Base-by-base conservation (phyloP, 2,888 invertebrate genomes). In the Amiota mariae region DNA sequence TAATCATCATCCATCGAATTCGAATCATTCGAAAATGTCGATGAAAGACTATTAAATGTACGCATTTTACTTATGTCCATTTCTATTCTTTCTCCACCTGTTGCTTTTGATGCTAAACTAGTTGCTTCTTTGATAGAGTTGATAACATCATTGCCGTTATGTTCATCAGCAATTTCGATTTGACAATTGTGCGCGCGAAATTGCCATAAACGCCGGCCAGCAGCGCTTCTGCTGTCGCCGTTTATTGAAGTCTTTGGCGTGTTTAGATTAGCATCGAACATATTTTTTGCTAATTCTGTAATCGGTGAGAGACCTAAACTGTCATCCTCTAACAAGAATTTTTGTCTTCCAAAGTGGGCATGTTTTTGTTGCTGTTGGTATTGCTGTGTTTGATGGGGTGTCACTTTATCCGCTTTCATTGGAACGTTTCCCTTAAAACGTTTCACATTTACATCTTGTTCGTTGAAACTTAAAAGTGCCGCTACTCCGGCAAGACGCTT, bases 1-100 rank as follows among this genome's bases (percentile, higher is more conserved):
- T 88, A 88, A 80, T 93, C 93, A 70, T 93, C 93, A 80, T 94
- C 94, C 82, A 93, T 92, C 82, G 92, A 91, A 54, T 81, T 83
- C 1, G 92, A 92, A 76, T 92, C 92, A 83, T 89, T 89, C 24
- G 92, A 92, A 48, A 91, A 91, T 64, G 77, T 78, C 48, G 88
- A 88, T 2, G 91, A 92, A 49, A 92, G 87, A 76, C 90, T 91
- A 49, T 90, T 89, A 74, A 90, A 91, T n/a, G 91, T 86, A 68
- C 86, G 85, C 71, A 89, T 70, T 79, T 85, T 56, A 71, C 79
- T 81, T 9, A 78, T 78, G 59, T 80, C 76, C 76, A 59, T 59
- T 64, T 56, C 70, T 73, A 64, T 73, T 73, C 24, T 75, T 75
- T 49, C 70, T 73, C 70, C 64, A 61, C 6, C 2, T n/a, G 91